Evolutionary conservation across 2,113 vertebrate species (phyloP).

Genomic region (Dipodomys merriami): DNA sequence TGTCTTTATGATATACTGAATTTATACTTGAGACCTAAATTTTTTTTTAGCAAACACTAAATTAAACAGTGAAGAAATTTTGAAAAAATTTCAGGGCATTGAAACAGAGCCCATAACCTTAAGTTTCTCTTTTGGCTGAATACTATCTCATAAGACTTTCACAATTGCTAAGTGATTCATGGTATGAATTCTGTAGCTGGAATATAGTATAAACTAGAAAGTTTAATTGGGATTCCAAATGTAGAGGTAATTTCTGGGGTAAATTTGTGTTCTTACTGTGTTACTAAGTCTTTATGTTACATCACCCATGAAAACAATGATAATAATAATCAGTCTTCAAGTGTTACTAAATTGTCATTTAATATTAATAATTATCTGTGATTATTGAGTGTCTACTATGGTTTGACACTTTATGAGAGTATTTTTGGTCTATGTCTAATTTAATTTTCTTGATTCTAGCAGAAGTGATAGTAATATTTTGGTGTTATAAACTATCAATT

Average conservation of each 20-base stretch:
- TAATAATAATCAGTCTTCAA: conserved; percentile 50
- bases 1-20: not conserved
- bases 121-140: conserved; percentile 38
- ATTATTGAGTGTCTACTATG: conserved; percentile 26
- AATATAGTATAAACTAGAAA: not conserved
- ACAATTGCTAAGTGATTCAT: not conserved
- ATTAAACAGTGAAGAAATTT: not conserved
- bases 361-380: conserved; percentile 40
- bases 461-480: conserved; percentile 56
- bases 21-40: not conserved
- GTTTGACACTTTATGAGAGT: not conserved
- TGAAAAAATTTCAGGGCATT: not conserved
- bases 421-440: conserved; percentile 35
- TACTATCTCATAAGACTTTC: conserved; percentile 19
- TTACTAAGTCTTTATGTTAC: conserved; percentile 18
- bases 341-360: conserved; percentile 55
- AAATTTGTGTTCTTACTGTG: conserved; percentile 39
- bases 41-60: not conserved
- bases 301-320: conserved; percentile 39
- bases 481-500: conserved; percentile 35
- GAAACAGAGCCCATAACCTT: not conserved
- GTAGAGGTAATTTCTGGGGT: conserved; percentile 34
- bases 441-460: conserved; percentile 49
- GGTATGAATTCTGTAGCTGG: not conserved
- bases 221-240: conserved; percentile 48